Evolutionary conservation across 2,888 invertebrate genomes (phyloP), one percentile per base, ranked within the genome.

Genomic region (Leucoma salicis): DNA sequence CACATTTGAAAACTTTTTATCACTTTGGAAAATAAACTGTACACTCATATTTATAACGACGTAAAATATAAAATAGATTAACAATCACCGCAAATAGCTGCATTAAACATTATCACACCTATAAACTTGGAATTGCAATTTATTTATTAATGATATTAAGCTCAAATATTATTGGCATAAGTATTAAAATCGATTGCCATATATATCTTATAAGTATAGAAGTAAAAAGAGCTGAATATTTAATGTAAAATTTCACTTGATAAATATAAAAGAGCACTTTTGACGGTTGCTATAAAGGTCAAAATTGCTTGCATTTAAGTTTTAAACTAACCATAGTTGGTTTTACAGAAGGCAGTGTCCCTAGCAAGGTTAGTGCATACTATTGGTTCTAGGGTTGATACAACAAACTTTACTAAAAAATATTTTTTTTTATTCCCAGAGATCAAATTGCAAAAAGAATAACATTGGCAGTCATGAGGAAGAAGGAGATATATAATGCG

Each of bases 351-450:
- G 55, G 45, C 49, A 57, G 53, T 55, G 64, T 61, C 68, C 57
- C 54, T 42, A 35, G 28, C 62, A 60, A 72, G 70, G 72, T 65
- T 63, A 42, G 18, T 39, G 52, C 61, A 68, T 74, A 71, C 13
- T 4, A 7, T 13, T 13, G 13, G 2, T 6, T 2, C 8, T 21
- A 21, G 21, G 21, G 21, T 21, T 21, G 21, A 66, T n/a, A n/a
- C n/a, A n/a, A n/a, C n/a, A n/a, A n/a, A n/a, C n/a, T n/a, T n/a
- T n/a, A n/a, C n/a, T n/a, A n/a, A n/a, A n/a, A n/a, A n/a, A n/a
- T n/a, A n/a, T n/a, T n/a, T n/a, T n/a, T n/a, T n/a, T n/a, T n/a
- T n/a, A n/a, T n/a, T n/a, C n/a, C n/a, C n/a, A n/a, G n/a, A n/a
- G n/a, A n/a, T n/a, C n/a, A n/a, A n/a, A n/a, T n/a, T n/a, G n/a